Percentiles rank a stretch among this genome's conserved stretches.
Conservation (phyloP, 1,140 invertebrate genomes). For the Drosophila auraria region DNA sequence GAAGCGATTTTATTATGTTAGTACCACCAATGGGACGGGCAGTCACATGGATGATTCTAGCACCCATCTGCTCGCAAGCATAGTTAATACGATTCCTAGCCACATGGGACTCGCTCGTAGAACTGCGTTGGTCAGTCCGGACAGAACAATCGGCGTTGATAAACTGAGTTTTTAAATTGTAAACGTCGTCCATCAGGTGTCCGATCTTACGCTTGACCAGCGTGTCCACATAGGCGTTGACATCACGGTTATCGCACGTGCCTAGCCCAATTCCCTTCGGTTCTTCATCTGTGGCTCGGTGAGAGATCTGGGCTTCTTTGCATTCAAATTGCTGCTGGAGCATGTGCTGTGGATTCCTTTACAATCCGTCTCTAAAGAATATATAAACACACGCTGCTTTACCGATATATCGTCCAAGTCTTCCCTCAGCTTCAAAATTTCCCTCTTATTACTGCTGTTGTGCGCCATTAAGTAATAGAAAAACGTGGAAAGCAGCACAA, state of each 20-base stretch:
- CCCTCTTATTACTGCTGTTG: slow-evolving; percentile 24
- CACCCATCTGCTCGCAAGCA: slow-evolving; percentile 65
- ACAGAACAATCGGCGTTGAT: slow-evolving; percentile 10
- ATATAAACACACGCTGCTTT: background rate
- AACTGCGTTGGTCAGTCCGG: background rate
- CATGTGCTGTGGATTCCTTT: slow-evolving; percentile 7
- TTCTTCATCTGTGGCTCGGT: background rate
- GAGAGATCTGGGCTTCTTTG: slow-evolving; percentile 9
- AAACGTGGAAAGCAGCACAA: slow-evolving; percentile 38
- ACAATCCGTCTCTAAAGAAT: too few species aligned
- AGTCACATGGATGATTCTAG: slow-evolving; percentile 37
- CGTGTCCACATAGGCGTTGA: slow-evolving; percentile 53
- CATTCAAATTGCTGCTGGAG: slow-evolving; percentile 4
- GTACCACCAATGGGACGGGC: slow-evolving; percentile 44
- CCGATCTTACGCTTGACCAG: slow-evolving; percentile 62
- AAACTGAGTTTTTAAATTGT: slow-evolving; percentile 54
- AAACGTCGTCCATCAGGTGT: slow-evolving; percentile 65
- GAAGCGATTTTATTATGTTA: slow-evolving; percentile 40
- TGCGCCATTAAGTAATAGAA: slow-evolving; percentile 51
- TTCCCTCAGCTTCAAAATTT: slow-evolving; percentile 26
- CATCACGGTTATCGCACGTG: slow-evolving; percentile 24
- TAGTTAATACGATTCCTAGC: slow-evolving; percentile 56
- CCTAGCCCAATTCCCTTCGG: background rate
- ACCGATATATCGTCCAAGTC: slow-evolving; percentile 58
- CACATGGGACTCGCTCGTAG: background rate